Base-by-base conservation (phyloP, 2,113 vertebrate genomes). In the Steatornis caripensis region DNA sequence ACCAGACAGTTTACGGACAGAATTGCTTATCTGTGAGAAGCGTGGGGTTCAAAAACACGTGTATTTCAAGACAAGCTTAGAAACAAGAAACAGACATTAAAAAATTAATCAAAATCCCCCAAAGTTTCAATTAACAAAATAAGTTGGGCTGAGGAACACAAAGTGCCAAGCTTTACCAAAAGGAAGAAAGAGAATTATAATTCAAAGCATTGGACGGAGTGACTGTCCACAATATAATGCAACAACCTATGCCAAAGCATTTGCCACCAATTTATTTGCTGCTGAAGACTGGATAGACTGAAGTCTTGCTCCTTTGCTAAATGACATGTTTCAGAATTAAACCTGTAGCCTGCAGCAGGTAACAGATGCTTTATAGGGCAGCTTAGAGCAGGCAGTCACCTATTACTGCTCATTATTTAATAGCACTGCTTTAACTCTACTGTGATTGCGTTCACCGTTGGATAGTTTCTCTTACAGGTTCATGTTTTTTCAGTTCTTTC, bases 361-460 rank as follows among this genome's bases (percentile, higher is more conserved):
- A 96, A 80, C 84, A 91, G 66, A 90, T 90, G 72, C 81, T 89
- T 91, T 84, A 89, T 37, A 92, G 68, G 62, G 51, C 34, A 36
- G 78, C 69, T 84, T 75, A 78, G 54, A 95, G 62, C 82, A 91
- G 88, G 60, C 61, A 86, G 64, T 96, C 91, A 89, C 82, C 88
- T 87, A 49, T 90, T 71, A 75, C 71, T 95, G 71, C 84, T 96
- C 86, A 82, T 95, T 97, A 96, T 93, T 97, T 97, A 96, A 96
- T 94, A 90, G 77, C 76, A 82, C 39, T 65, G 49, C 62, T 87
- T 86, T 86, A 87, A 93, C 49, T 76, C 53, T 72, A 7, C 76
- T 41, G 60, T 53, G 51, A 77, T 85, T 89, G 69, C 62, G 64
- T 79, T 93, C 90, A 46, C 71, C 41, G 39, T 36, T 95, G 78